Conservation (phyloP, 2,113 vertebrate genomes). For the Cathartes aura region DNA sequence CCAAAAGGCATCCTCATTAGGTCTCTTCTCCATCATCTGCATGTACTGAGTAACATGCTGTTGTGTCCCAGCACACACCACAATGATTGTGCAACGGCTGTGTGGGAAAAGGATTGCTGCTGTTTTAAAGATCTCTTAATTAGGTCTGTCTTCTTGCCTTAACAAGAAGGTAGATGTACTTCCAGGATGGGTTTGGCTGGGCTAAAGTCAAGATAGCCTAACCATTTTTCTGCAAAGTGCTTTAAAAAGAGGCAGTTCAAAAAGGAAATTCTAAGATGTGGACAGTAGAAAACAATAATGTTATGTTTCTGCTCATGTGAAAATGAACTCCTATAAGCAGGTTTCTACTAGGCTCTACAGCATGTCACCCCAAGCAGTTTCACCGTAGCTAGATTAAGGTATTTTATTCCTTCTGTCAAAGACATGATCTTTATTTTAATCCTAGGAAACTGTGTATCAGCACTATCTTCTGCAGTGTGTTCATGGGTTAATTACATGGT, state of each 20-base stretch:
- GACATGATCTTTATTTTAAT: background rate
- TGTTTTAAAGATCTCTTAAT: background rate
- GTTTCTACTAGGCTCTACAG: background rate
- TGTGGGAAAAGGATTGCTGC: background rate
- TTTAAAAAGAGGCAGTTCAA: background rate
- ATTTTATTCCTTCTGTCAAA: background rate
- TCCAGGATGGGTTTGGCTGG: background rate
- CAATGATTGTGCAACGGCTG: background rate
- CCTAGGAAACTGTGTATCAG: background rate
- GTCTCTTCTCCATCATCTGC: background rate
- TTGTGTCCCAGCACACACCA: background rate
- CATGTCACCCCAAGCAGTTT: background rate
- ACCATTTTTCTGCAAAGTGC: background rate
- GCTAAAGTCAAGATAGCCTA: background rate
- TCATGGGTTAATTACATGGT: background rate
- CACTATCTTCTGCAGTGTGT: background rate
- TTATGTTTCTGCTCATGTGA: background rate
- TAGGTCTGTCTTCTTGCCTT: background rate
- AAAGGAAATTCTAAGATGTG: background rate
- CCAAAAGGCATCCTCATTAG: background rate
- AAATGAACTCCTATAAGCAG: background rate
- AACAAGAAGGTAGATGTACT: background rate
- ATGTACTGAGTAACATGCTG: background rate
- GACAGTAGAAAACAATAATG: background rate
- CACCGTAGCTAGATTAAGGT: background rate